A percentile compares a stretch with the other conserved stretches of the same genome.
These are phyloP conservation scores for Hiodon alosoides DNA, from an alignment of 2,113 vertebrate species.

Conservation along the genomic window DNA sequence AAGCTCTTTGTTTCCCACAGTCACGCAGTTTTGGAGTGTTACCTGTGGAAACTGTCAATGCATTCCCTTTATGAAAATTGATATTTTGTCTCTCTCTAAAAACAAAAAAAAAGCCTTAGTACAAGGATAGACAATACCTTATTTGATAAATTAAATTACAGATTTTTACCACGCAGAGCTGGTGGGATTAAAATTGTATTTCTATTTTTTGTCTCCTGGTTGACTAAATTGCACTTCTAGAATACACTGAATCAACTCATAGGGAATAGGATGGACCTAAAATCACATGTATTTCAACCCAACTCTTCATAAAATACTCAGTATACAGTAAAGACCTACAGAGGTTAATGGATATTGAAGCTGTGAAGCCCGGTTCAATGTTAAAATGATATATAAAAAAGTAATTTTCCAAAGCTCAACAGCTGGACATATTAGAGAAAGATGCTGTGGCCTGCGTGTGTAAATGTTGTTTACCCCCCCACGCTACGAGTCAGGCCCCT, in stretches of 20 bases:
- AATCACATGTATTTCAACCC: not conserved
- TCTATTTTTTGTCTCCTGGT: not conserved
- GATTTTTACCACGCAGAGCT: not conserved
- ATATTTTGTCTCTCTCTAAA: not conserved
- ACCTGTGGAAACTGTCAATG: not conserved
- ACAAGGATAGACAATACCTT: no score
- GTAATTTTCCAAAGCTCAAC: no score
- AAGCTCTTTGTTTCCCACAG: slow-evolving; percentile 23
- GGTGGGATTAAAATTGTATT: not conserved
- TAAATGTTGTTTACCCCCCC: no score
- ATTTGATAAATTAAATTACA: not conserved
- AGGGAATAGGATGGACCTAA: not conserved
- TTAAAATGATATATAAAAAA: not conserved
- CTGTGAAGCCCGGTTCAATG: slow-evolving; percentile 4
- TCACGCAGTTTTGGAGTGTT: not conserved
- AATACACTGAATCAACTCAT: slow-evolving; percentile 10
- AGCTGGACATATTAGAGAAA: no score
- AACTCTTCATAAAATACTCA: not conserved
- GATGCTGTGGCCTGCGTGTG: no score
- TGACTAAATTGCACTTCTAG: slow-evolving; percentile 3
- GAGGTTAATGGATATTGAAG: slow-evolving; percentile 1
- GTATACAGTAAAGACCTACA: not conserved
- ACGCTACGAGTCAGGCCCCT: no score
- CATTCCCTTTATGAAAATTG: not conserved
- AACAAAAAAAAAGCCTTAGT: not conserved